Conservation (phyloP, 2,888 invertebrate genomes). For the Cerastis rubricosa region DNA sequence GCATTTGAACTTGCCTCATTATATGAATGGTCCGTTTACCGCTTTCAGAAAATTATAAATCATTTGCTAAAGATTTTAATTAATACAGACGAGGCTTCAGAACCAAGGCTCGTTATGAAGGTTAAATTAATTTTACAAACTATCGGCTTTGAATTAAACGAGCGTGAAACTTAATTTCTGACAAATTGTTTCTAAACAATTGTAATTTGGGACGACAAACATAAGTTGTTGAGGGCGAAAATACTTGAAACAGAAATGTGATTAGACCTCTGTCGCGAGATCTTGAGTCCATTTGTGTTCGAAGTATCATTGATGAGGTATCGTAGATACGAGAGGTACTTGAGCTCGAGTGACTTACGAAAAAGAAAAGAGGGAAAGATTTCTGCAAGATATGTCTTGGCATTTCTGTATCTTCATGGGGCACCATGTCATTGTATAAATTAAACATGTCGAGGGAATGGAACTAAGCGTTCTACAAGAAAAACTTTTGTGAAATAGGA, state of each 20-base stretch:
- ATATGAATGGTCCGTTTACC: slow-evolving; percentile 46
- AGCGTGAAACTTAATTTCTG: slow-evolving; percentile 46
- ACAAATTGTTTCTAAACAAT: slow-evolving; percentile 49
- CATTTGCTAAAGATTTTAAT: slow-evolving; percentile 60
- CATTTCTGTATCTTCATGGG: background rate
- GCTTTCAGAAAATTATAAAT: slow-evolving; percentile 57
- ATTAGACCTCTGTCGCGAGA: slow-evolving; percentile 31
- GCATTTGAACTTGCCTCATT: slow-evolving; percentile 58
- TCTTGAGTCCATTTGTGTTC: slow-evolving; percentile 41
- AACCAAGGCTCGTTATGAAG: slow-evolving; percentile 46
- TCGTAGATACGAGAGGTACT: slow-evolving; percentile 47
- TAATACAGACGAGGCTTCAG: slow-evolving; percentile 49
- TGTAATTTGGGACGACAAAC: slow-evolving; percentile 43
- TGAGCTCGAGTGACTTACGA: slow-evolving; percentile 12
- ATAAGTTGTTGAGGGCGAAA: slow-evolving; percentile 32
- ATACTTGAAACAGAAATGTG: slow-evolving; percentile 38
- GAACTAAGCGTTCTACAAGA: background rate
- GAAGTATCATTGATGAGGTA: slow-evolving; percentile 57
- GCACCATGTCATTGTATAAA: background rate
- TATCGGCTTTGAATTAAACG: slow-evolving; percentile 49
- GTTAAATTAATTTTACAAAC: slow-evolving; percentile 62
- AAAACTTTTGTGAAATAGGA: slow-evolving; percentile 36
- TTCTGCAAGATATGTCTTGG: slow-evolving; percentile 6
- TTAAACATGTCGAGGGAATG: background rate
- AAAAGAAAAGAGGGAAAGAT: slow-evolving; percentile 19